Base-by-base conservation (phyloP, 1,140 invertebrate species). In the Chelonus insularis region DNA sequence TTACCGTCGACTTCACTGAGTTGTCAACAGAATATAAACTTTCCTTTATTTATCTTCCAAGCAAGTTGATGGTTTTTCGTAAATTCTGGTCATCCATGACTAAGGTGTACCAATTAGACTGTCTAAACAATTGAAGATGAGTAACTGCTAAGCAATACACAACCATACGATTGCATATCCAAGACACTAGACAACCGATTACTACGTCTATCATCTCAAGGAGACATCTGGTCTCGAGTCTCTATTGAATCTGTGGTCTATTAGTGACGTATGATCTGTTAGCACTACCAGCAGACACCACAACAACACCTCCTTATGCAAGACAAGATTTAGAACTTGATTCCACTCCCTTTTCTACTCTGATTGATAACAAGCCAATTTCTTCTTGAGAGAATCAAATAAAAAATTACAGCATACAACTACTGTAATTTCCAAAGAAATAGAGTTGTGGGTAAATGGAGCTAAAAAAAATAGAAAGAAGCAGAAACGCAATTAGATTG, bases 131-230 rank as follows among this genome's bases (percentile, higher is more conserved):
- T n/a, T n/a, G n/a, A n/a, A n/a, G n/a, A n/a, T n/a, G n/a, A n/a
- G n/a, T n/a, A n/a, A n/a, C n/a, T n/a, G n/a, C n/a, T n/a, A n/a
- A n/a, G n/a, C 36, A 29, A 3, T 29, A 7, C 25, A 29, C 25
- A 29, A 29, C 7, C 25, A 29, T 29, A 16, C 14, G 68, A 72
- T 72, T 70, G 63, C 62, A 39, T 64, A 68, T 57, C 57, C 54
- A 47, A 61, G 29, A 34, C n/a, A n/a, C 48, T 57, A 51, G 62
- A 67, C 66, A 66, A 63, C 61, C 71, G 65, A 73, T 74, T 64
- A 69, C 66, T 67, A 65, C 65, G 70, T 72, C 72, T 72, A 70
- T 73, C 72, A 74, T 73, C 64, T 63, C 54, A 39, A 36, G 57
- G 58, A 64, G 47, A 61, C 64, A 66, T 67, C 70, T 59, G 45